A percentile compares a stretch with the other conserved stretches of the same genome.
Conservation (phyloP, 1,140 invertebrate genomes). For the Ostrea denselamellosa region DNA sequence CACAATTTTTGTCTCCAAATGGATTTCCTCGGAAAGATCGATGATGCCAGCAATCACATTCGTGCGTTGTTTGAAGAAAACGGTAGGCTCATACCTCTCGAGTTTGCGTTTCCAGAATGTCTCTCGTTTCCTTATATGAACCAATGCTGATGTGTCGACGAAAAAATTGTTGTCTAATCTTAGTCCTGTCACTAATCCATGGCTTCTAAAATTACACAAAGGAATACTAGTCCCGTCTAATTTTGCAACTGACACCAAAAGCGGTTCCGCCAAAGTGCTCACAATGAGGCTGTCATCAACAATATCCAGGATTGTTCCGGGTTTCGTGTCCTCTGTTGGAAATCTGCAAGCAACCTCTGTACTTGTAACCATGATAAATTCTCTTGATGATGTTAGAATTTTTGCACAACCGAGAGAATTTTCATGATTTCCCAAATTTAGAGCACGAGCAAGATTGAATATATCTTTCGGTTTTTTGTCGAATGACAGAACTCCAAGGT, state of each 20-base stretch:
- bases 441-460: conserved; percentile 56
- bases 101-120: conserved; percentile 61
- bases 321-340: background rate
- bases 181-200: conserved; percentile 50
- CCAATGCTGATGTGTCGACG: conserved; percentile 46
- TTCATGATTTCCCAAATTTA: conserved; percentile 63
- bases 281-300: conserved; percentile 63
- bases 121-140: conserved; percentile 61
- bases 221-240: conserved; percentile 56
- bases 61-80: conserved; percentile 65
- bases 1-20: conserved; percentile 50
- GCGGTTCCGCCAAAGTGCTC: conserved; percentile 50
- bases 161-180: conserved; percentile 33
- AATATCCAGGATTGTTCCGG: conserved; percentile 61
- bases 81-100: conserved; percentile 61
- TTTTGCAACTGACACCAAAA: conserved; percentile 58
- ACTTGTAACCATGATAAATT: conserved; percentile 64
- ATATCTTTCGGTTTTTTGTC: conserved; percentile 42
- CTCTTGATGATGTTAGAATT: conserved; percentile 55
- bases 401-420: conserved; percentile 65
- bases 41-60: conserved; percentile 64
- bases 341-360: conserved; percentile 40
- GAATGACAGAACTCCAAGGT: conserved; percentile 63
- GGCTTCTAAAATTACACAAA: conserved; percentile 40
- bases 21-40: conserved; percentile 58